These are phyloP conservation scores for Stenoptilia bipunctidactyla DNA, from an alignment of 2,888 invertebrate species.

Conservation along the genomic window DNA sequence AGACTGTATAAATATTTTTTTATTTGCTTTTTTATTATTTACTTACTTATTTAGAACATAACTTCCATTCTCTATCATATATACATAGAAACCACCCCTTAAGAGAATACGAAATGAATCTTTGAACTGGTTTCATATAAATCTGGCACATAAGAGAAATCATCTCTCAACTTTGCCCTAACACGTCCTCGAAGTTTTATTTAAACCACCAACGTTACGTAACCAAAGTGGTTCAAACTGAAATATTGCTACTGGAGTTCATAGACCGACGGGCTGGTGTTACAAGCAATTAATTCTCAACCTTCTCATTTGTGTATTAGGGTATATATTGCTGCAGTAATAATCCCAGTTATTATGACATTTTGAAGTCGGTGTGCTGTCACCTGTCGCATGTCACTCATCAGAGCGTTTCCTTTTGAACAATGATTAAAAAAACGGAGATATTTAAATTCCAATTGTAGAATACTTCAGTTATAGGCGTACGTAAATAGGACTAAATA, in stretches of 20 bases:
- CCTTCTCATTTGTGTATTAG: constrained; percentile 32
- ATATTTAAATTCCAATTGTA: background rate
- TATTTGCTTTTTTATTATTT: too few species aligned
- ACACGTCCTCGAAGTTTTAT: constrained; percentile 49
- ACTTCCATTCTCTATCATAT: too few species aligned
- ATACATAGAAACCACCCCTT: too few species aligned
- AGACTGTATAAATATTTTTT: too few species aligned
- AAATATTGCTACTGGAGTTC: constrained; percentile 69
- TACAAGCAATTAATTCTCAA: constrained; percentile 26
- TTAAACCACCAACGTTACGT: constrained; percentile 63
- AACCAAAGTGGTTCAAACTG: constrained; percentile 61
- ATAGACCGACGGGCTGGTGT: constrained; percentile 40
- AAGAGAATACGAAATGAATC: too few species aligned
- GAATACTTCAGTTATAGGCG: constrained; percentile 2
- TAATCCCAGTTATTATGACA: constrained; percentile 27
- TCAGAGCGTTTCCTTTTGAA: constrained; percentile 57
- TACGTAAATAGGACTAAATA: too few species aligned
- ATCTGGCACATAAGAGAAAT: too few species aligned
- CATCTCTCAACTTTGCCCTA: too few species aligned
- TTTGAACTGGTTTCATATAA: too few species aligned
- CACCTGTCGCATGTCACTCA: constrained; percentile 70
- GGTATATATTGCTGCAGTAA: constrained; percentile 37
- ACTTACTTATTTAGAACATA: too few species aligned
- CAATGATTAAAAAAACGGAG: constrained; percentile 47
- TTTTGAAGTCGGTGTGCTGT: constrained; percentile 29